A percentile compares a stretch with the other conserved stretches of the same genome.
phyloP scores from a whole-genome alignment of 2,113 vertebrate species.

The Mormyrus iriodes region DNA sequence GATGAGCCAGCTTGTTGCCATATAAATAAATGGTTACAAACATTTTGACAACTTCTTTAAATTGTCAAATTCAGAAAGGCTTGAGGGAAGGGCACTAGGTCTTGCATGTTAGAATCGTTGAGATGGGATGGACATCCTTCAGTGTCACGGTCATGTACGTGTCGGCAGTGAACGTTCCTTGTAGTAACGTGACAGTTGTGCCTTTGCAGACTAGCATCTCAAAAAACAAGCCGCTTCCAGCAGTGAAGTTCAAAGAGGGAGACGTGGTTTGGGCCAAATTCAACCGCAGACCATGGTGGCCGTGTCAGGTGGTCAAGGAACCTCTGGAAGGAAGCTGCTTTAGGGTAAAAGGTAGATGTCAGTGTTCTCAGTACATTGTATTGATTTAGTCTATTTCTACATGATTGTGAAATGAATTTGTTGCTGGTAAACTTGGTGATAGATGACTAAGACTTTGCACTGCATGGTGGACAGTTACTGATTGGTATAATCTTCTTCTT shows the following conservation, averaged over 20 bases:
- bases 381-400: background rate
- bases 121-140: background rate
- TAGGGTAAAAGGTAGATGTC: conserved; percentile 82
- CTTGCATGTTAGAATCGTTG: background rate
- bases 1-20: too few species aligned
- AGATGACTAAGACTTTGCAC: background rate
- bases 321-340: conserved; percentile 74
- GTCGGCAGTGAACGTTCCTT: background rate
- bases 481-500: background rate
- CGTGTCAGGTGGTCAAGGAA: conserved; percentile 81
- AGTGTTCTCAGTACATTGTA: background rate
- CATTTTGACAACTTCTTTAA: too few species aligned
- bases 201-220: conserved; percentile 63
- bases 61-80: too few species aligned
- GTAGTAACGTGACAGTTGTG: background rate
- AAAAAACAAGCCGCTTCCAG: conserved; percentile 70
- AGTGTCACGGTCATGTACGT: background rate
- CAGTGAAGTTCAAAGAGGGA: conserved; percentile 79
- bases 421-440: background rate
- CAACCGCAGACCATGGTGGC: conserved; percentile 94
- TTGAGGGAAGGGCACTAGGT: background rate
- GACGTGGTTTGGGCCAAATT: conserved; percentile 97
- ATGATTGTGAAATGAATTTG: background rate
- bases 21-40: too few species aligned
- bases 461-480: background rate